phyloP scores from a whole-genome alignment of 2,888 invertebrate genomes.

The Caenorhabditis panamensis region DNA sequence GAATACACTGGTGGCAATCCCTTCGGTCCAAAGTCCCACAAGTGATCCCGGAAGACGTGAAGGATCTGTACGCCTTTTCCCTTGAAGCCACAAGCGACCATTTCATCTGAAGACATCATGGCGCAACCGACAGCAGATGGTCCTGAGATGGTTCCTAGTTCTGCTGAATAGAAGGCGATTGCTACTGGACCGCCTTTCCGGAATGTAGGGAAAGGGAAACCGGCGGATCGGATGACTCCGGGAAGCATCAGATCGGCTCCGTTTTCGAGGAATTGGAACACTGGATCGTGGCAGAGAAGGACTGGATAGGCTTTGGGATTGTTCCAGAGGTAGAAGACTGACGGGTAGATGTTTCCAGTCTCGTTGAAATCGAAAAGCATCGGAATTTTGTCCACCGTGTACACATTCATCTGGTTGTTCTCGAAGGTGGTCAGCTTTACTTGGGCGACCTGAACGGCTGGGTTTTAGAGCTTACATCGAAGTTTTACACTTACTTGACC shows the following conservation, averaged over 20 bases:
- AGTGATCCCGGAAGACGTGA: conserved; percentile 72
- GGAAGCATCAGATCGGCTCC: conserved; percentile 80
- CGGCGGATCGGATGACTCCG: conserved; percentile 62
- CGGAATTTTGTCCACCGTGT: conserved; percentile 73
- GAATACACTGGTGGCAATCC: conserved; percentile 51
- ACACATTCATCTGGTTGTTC: conserved; percentile 68
- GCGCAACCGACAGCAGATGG: conserved; percentile 77
- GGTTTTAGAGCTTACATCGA: background rate
- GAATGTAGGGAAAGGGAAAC: conserved; percentile 65
- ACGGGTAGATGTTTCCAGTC: conserved; percentile 67
- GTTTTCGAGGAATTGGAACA: conserved; percentile 73
- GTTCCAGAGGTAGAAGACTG: conserved; percentile 71
- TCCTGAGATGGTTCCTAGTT: conserved; percentile 58
- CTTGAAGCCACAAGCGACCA: conserved; percentile 70
- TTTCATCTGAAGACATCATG: conserved; percentile 73
- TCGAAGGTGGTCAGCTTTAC: conserved; percentile 65
- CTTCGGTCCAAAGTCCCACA: conserved; percentile 76
- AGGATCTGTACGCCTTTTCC: conserved; percentile 76
- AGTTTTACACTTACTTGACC: conserved; percentile 32
- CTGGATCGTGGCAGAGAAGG: conserved; percentile 71
- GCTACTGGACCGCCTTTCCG: conserved; percentile 67
- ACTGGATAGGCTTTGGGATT: conserved; percentile 68
- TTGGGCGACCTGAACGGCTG: conserved; percentile 57
- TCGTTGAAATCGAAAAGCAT: conserved; percentile 73
- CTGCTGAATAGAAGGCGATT: conserved; percentile 58